Evolutionary conservation across 2,113 vertebrate genomes (phyloP).

Genomic region (Damaliscus lunatus): DNA sequence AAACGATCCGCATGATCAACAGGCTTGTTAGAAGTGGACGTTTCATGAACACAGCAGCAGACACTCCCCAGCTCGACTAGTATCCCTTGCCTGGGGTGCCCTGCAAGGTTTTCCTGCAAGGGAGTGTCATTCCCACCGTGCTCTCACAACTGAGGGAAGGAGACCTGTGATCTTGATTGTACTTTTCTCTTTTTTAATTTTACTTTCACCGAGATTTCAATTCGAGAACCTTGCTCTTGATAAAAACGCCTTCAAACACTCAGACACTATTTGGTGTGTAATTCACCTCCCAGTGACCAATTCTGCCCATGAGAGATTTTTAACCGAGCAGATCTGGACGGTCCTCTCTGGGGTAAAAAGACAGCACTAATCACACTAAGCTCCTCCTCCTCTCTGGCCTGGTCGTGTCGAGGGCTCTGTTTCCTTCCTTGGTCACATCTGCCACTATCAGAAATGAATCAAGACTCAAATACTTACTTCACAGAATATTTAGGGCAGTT

Average conservation of each 20-base stretch:
- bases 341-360: not conserved
- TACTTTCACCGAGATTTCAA: not conserved
- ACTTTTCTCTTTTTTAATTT: not conserved
- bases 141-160: not conserved
- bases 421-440: not conserved
- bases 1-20: not conserved
- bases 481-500: not conserved
- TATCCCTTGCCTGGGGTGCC: no score
- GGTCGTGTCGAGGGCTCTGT: not conserved
- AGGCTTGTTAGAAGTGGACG: no score
- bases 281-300: not conserved
- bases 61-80: not conserved
- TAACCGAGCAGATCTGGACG: not conserved
- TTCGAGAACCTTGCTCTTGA: not conserved
- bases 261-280: not conserved
- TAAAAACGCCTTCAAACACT: not conserved
- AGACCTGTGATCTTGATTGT: not conserved
- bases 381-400: not conserved
- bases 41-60: not conserved
- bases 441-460: not conserved
- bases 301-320: not conserved
- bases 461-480: not conserved
- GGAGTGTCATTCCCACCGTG: not conserved
- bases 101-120: not conserved
- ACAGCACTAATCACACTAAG: rapidly evolving